A percentile compares a stretch with the other conserved stretches of the same genome.
Conservation (phyloP, 2,797 vertebrate species). For the Ispidina picta region DNA sequence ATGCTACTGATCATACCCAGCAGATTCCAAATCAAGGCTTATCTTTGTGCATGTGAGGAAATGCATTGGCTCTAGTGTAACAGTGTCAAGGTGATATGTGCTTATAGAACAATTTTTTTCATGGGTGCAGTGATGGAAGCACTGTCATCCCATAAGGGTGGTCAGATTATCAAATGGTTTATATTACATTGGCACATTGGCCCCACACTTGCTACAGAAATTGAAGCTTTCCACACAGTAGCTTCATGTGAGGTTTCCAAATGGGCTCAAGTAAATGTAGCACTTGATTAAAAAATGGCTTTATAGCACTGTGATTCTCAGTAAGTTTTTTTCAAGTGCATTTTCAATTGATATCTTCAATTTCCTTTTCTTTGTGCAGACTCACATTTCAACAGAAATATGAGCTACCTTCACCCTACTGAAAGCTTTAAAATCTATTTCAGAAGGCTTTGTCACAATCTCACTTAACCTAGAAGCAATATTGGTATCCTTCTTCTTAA, state of each 20-base stretch:
- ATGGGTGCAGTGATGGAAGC: neutral
- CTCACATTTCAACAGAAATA: neutral
- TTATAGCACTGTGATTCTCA: neutral
- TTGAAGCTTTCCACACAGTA: neutral
- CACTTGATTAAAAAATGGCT: neutral
- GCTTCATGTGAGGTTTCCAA: neutral
- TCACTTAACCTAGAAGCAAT: neutral
- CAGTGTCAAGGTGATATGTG: neutral
- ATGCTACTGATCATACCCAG: neutral
- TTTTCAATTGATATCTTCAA: neutral
- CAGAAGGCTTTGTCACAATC: constrained; percentile 8
- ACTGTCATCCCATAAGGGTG: neutral
- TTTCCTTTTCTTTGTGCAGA: neutral
- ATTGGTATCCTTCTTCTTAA: constrained; percentile 33
- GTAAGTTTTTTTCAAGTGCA: neutral
- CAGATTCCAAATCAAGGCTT: neutral
- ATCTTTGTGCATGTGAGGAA: neutral
- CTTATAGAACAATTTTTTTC: neutral
- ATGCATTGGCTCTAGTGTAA: neutral
- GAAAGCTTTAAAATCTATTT: constrained; percentile 27
- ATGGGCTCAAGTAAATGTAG: neutral
- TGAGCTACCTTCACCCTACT: neutral
- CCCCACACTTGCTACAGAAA: neutral
- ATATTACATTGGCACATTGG: neutral
- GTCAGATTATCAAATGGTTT: neutral